Evolutionary conservation across 2,113 vertebrate genomes (phyloP), one percentile per base, ranked within the genome.

Genomic region (Tamias sibiricus): DNA sequence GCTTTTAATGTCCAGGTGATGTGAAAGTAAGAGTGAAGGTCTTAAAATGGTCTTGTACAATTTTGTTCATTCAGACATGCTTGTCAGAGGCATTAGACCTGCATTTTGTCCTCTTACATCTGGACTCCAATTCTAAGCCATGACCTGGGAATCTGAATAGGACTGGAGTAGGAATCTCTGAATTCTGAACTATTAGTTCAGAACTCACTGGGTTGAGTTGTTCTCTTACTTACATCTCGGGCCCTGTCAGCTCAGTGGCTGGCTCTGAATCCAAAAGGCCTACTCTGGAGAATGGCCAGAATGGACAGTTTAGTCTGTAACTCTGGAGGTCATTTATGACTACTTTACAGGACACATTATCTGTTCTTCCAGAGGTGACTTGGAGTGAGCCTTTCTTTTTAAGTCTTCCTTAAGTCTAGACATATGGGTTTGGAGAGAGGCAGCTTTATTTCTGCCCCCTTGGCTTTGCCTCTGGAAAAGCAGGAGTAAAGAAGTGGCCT

Each of bases 391-490:
- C 66, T 85, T 64, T 79, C 87, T 11, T 16, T 40, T 47, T 37
- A 16, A 90, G 26, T 35, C 37, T 32, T 89, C 47, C 75, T 76
- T 35, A 91, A 32, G 32, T n/a, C 44, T 81, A 37, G 37, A 30
- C 3, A 0, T 76, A 19, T 93, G 66, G 22, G 17, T 42, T 4
- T 84, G 2, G 28, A 74, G 37, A 32, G 35, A 80, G 62, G 16
- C 20, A 20, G 30, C 32, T 90, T 92, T 16, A 49, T 12, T 81
- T 24, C 37, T 26, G 6, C 3, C 7, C 4, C 35, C 28, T 54
- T 82, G 69, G 37, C 62, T 95, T 96, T 93, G 83, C 28, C 64
- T 96, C 64, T 94, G 57, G 69, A 72, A 93, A 64, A 91, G 37
- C 42, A 92, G 14, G 47, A 96, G 17, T 88, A 79, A 91, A 95